Conservation (phyloP, 2,113 vertebrate species). For the Phaethornis superciliosus region DNA sequence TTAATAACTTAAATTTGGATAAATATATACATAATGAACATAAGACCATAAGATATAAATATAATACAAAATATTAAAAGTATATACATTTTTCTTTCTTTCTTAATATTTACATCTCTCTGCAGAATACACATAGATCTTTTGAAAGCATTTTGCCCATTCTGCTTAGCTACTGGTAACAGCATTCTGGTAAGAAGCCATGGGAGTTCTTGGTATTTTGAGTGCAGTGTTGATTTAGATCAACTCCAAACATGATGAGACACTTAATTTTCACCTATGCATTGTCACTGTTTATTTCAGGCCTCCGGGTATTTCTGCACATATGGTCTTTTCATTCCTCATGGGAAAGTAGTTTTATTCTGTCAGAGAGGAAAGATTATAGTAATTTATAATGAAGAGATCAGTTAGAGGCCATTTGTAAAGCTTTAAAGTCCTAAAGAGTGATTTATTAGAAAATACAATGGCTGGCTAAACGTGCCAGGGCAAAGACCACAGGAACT, state of each 20-base stretch:
- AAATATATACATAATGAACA: too few species aligned
- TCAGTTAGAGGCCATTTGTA: neutral
- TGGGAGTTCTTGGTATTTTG: conserved; percentile 15
- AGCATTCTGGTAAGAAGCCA: neutral
- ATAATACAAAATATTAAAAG: too few species aligned
- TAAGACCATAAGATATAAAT: too few species aligned
- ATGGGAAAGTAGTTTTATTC: neutral
- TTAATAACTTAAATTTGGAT: neutral
- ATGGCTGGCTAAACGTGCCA: neutral
- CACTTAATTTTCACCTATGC: conserved; percentile 3
- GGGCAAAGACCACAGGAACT: neutral
- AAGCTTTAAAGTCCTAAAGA: neutral
- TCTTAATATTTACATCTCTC: neutral
- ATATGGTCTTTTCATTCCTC: neutral
- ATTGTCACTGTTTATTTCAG: neutral
- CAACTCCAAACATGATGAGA: neutral
- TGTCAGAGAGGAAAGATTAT: neutral
- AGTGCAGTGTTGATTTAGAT: conserved; percentile 10
- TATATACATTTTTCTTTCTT: neutral
- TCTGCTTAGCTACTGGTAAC: neutral
- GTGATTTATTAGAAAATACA: neutral
- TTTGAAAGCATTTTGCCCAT: neutral
- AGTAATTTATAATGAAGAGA: neutral
- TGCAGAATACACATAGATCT: neutral
- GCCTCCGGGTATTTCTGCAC: conserved; percentile 20